phyloP scores from a whole-genome alignment of 1,140 invertebrate genomes.

The Caenorhabditis briggsae region DNA sequence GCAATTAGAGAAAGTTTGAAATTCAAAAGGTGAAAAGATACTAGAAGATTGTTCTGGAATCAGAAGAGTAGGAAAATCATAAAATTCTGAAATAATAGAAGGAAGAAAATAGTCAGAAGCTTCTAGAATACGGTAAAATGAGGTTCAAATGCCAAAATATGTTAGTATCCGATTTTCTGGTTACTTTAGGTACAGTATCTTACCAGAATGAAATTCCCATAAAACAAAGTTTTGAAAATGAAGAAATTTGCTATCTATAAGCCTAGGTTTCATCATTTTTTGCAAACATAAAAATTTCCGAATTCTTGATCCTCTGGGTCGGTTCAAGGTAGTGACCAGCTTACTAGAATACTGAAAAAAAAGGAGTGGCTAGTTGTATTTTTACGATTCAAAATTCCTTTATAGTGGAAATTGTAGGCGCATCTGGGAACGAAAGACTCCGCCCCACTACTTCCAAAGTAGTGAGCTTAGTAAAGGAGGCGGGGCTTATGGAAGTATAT shows the following conservation, averaged over 20 bases:
- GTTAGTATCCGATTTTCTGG: too few relatives aligned
- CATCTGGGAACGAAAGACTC: background rate
- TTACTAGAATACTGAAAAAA: too few relatives aligned
- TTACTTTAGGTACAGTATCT: too few relatives aligned
- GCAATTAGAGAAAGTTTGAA: background rate
- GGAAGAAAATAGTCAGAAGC: background rate
- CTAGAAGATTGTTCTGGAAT: background rate
- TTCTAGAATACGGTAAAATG: too few relatives aligned
- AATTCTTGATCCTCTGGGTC: too few relatives aligned
- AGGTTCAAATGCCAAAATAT: too few relatives aligned
- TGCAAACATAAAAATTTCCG: background rate
- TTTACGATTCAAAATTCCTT: background rate
- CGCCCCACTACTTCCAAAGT: background rate
- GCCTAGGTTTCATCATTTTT: constrained; percentile 13
- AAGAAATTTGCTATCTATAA: background rate
- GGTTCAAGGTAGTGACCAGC: background rate
- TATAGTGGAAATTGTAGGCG: constrained; percentile 19
- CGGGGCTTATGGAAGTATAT: background rate
- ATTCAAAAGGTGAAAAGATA: background rate
- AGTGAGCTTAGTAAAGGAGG: background rate
- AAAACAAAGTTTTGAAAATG: background rate
- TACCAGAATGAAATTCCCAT: too few relatives aligned
- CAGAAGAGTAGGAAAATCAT: background rate
- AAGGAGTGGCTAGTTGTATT: constrained; percentile 2
- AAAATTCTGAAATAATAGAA: too few relatives aligned